These are phyloP conservation scores for Centruroides vittatus DNA, from an alignment of 1,140 invertebrate species.

Conservation along the genomic window DNA sequence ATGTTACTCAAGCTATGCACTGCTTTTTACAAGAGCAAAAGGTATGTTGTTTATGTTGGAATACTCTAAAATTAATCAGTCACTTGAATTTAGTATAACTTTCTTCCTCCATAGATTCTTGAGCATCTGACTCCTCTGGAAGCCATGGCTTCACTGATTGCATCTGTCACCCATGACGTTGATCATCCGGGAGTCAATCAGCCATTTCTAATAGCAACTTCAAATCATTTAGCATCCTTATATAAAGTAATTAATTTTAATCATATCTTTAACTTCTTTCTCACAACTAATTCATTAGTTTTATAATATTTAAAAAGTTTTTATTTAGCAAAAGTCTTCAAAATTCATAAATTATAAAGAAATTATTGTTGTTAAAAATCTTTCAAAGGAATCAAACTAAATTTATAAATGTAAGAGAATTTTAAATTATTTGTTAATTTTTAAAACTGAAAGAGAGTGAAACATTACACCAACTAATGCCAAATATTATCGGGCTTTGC, in stretches of 20 bases:
- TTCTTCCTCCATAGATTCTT: neutral
- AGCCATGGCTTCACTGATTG: constrained; percentile 73
- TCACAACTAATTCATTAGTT: neutral
- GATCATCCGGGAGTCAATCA: constrained; percentile 91
- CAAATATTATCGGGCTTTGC: no score
- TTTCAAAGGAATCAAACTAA: no score
- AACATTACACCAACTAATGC: no score
- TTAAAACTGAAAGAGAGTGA: no score
- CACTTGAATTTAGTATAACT: no score
- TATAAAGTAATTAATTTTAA: constrained; percentile 49
- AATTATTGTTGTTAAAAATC: no score
- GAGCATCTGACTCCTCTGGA: constrained; percentile 51
- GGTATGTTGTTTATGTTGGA: constrained; percentile 31
- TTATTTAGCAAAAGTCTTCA: no score
- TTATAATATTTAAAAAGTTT: no score
- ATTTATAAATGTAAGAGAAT: no score
- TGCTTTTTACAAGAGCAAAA: constrained; percentile 73
- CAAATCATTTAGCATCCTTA: constrained; percentile 69
- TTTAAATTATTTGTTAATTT: no score
- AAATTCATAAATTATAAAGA: no score
- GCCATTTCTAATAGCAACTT: constrained; percentile 73
- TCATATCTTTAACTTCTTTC: neutral
- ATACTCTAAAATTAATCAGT: no score
- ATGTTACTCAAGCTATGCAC: constrained; percentile 87
- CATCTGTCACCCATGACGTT: constrained; percentile 81